Base-by-base conservation (phyloP, 2,113 vertebrate species). In the Gnathonemus longibarbis region DNA sequence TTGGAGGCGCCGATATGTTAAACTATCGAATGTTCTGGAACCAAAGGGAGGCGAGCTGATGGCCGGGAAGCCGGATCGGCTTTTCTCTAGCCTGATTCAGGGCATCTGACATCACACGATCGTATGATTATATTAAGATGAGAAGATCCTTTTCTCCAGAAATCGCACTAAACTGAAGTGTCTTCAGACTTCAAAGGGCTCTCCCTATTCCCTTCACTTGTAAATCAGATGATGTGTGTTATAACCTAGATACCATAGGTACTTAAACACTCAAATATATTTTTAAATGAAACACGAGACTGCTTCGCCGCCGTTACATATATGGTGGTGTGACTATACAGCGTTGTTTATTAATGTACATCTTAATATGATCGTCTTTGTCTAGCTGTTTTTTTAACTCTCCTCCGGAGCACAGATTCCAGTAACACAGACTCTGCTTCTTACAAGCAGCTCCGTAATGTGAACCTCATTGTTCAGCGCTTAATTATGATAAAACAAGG, bases 1-100 rank as follows among this genome's bases (percentile, higher is more conserved):
- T 53, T 50, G n/a, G 24, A 24, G 8, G 50, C 15, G 39, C 24
- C 52, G 19, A 84, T 89, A 84, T 89, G 39, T 27, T 46, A 27
- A 53, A 80, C n/a, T 45, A 46, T 21, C 77, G 89, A 89, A 89
- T 62, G 39, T 89, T 89, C 89, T 89, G 89, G 89, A 89, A 85
- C 58, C 39, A 85, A 56, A 24, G 6, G 42, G 42, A 46, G 88
- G 39, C 53, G 49, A 27, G 83, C 31, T 56, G 35, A 85, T 35
- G 46, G n/a, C 58, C 77, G 39, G 39, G 56, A 5, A 48, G 52
- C 15, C 19, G 35, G 19, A 66, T 39, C 87, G 49, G n/a, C 52
- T 11, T 58, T n/a, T 62, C 56, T 62, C 24, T 48, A 19, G 42
- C 83, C 46, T 39, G 31, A 80, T 42, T 80, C 31, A 19, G 35